Evolutionary conservation across 2,888 invertebrate species (phyloP), one percentile per base, ranked within the genome.

Genomic region (Troglohyphantes excavatus): DNA sequence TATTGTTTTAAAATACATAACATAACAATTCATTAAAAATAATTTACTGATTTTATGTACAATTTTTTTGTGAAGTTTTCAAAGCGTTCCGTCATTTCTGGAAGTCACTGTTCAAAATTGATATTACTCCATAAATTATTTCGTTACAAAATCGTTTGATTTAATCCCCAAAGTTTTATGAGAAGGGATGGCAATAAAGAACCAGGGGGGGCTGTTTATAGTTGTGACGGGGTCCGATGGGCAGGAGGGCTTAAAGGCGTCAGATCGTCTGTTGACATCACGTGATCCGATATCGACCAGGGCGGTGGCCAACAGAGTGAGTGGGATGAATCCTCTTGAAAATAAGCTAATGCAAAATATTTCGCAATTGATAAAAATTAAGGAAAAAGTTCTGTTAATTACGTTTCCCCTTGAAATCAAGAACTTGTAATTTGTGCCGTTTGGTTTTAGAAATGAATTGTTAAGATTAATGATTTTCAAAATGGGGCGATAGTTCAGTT

Each of bases 231-330:
- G 13, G 17, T 53, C 3, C 13, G 13, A 33, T 3, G 39, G 3
- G 21, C 23, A 13, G 13, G 19, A 27, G 72, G n/a, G 75, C 82
- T 75, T 33, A 81, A 61, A 29, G 43, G 9, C 61, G 88, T 76
- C 88, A 61, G 59, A 63, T 61, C 39, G 39, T 72, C 27, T 59
- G 29, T 33, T 29, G 61, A 70, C 11, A 61, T 79, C 88, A 89
- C 68, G 88, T 89, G 88, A 89, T 70, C 39, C 6, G n/a, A 7
- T 83, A 89, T 89, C 82, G 88, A 89, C 82, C 88, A 39, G 88
- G 88, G 88, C 82, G 88, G 88, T 89, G 88, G 82, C 82, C 27
- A 53, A n/a, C n/a, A n/a, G 39, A 53, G 70, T 33, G n/a, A 19
- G 70, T n/a, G n/a, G 3, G 13, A 13, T 3, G 21, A n/a, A 46